Conservation (phyloP, 1,140 invertebrate genomes). For the Steinernema feltiae region DNA sequence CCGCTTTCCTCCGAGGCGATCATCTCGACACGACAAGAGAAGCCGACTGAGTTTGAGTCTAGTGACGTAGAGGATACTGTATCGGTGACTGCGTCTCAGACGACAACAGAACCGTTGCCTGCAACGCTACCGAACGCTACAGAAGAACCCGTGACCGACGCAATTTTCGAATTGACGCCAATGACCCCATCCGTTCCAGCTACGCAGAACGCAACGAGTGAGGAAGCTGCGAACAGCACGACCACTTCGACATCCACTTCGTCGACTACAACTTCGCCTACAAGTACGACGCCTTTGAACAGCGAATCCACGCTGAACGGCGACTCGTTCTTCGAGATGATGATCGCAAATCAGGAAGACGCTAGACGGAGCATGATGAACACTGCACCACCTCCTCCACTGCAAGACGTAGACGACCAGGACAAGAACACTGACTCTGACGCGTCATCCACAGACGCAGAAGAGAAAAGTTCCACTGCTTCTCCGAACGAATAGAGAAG, state of each 20-base stretch:
- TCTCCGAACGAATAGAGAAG: not conserved
- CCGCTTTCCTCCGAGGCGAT: not conserved
- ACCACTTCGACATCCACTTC: not conserved
- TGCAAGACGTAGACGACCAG: not conserved
- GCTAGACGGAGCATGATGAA: conserved; percentile 2
- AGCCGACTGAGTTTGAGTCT: not conserved
- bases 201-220: not conserved
- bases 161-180: not conserved
- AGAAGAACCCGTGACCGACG: not conserved
- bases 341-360: conserved; percentile 2
- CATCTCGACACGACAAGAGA: not conserved
- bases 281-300: not conserved
- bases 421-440: not conserved
- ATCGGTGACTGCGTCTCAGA: not conserved
- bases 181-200: not conserved
- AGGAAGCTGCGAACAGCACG: not conserved
- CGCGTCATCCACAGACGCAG: not conserved
- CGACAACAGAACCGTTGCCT: not conserved
- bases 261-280: not conserved
- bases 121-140: not conserved
- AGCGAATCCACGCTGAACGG: not conserved
- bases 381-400: not conserved
- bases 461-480: not conserved
- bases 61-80: not conserved
- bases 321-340: conserved; percentile 13